Base-by-base conservation (phyloP, 2,113 vertebrate genomes). In the Seriola dumerili region DNA sequence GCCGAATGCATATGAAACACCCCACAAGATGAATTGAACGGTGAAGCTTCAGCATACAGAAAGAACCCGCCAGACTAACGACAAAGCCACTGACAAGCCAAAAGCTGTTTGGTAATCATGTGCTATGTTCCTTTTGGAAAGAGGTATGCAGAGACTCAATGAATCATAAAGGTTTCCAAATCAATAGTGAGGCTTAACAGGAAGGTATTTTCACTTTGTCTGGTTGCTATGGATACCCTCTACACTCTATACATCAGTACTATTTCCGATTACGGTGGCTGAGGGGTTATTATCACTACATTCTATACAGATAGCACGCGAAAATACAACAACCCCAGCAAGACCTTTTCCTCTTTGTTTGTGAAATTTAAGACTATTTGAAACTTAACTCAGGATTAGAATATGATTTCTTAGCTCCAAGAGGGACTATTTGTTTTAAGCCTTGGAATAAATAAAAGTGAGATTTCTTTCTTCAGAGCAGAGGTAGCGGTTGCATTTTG, bases 151-250 rank as follows among this genome's bases (percentile, higher is more conserved):
- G 42, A 32, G 16, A 75, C 78, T 82, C 59, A 34, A 42, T 74
- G 46, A 52, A 72, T 76, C 42, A 50, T 59, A 44, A 62, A 65
- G 11, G n/a, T 40, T 50, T 83, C 57, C 34, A 84, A 78, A 82
- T 89, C 80, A 71, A 67, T 50, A 62, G 25, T 14, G 17, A 34
- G 17, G 59, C 59, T 55, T 48, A 78, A 73, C 29, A 58, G 54
- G 64, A 7, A 2, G 52, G 46, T 44, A 58, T 78, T 88, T 79
- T 84, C 68, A 48, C 59, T 66, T 73, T 68, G 65, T 79, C 55
- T 50, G 57, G 78, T 85, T 81, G 64, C 90, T 72, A 78, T 89
- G 81, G 90, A 87, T 80, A 84, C 83, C 32, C 12, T 52, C 29
- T 11, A 69, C 54, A 48, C 48, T 66, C 59, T 32, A 59, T 66